Conservation (phyloP, 1,140 invertebrate species). For the Zophobas morio region DNA sequence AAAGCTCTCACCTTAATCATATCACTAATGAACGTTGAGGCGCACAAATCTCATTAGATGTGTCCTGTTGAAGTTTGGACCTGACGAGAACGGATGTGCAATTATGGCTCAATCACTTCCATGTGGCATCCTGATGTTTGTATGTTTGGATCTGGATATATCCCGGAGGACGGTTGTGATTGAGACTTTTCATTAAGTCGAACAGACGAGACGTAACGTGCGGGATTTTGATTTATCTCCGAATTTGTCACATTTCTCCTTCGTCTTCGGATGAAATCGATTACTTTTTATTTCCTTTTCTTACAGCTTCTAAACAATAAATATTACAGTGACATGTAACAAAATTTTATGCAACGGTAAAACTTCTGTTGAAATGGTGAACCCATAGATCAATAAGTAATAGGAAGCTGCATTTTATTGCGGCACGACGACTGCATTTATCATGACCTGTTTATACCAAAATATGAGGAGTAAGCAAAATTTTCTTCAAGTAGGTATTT, state of each 20-base stretch:
- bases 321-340: not conserved
- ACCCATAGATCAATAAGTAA: no score
- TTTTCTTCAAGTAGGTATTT: no score
- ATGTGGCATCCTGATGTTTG: constrained; percentile 30
- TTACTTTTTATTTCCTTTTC: not conserved
- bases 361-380: no score
- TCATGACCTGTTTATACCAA: no score
- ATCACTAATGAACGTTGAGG: constrained; percentile 20
- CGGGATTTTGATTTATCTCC: not conserved
- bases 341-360: not conserved
- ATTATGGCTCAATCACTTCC: constrained; percentile 23
- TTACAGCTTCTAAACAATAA: not conserved
- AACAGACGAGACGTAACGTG: constrained; percentile 8
- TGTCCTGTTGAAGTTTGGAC: constrained; percentile 19
- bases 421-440: no score
- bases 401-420: no score
- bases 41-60: constrained; percentile 32
- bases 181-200: constrained; percentile 39
- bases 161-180: constrained; percentile 24
- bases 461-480: no score
- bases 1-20: constrained; percentile 32
- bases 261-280: not conserved
- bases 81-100: constrained; percentile 19
- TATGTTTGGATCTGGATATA: constrained; percentile 6
- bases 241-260: constrained; percentile 12